phyloP scores from a whole-genome alignment of 1,140 invertebrate genomes.

The Musca domestica region DNA sequence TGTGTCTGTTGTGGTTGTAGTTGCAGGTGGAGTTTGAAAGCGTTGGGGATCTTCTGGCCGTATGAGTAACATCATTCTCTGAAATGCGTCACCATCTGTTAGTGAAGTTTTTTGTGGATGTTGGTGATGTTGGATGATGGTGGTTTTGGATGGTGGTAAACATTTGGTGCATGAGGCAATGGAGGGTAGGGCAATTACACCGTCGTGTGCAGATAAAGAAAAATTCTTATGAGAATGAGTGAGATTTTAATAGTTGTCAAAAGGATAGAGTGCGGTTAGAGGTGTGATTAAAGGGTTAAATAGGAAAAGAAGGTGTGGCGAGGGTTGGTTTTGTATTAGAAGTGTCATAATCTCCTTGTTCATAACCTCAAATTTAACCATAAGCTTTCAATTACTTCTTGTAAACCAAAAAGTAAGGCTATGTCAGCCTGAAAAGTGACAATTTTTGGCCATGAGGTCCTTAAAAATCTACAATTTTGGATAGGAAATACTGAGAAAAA shows the following conservation, averaged over 20 bases:
- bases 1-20: conserved; percentile 13
- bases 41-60: background rate
- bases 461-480: too few relatives aligned
- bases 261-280: background rate
- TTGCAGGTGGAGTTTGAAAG: conserved; percentile 23
- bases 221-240: conserved; percentile 25
- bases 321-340: too few relatives aligned
- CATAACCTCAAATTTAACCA: too few relatives aligned
- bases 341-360: too few relatives aligned
- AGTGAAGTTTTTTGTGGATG: conserved; percentile 35
- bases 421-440: too few relatives aligned
- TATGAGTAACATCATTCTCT: conserved; percentile 36
- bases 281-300: background rate
- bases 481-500: too few relatives aligned
- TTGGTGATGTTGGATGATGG: background rate
- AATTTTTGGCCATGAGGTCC: too few relatives aligned
- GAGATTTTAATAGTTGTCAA: conserved; percentile 25
- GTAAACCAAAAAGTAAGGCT: too few relatives aligned
- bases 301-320: too few relatives aligned
- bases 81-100: conserved; percentile 52
- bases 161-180: background rate
- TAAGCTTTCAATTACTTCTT: too few relatives aligned
- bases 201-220: conserved; percentile 22
- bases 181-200: background rate
- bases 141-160: background rate